Evolutionary conservation across 2,113 vertebrate species (phyloP), one percentile per base, ranked within the genome.

Genomic region (Coreoperca whiteheadi): DNA sequence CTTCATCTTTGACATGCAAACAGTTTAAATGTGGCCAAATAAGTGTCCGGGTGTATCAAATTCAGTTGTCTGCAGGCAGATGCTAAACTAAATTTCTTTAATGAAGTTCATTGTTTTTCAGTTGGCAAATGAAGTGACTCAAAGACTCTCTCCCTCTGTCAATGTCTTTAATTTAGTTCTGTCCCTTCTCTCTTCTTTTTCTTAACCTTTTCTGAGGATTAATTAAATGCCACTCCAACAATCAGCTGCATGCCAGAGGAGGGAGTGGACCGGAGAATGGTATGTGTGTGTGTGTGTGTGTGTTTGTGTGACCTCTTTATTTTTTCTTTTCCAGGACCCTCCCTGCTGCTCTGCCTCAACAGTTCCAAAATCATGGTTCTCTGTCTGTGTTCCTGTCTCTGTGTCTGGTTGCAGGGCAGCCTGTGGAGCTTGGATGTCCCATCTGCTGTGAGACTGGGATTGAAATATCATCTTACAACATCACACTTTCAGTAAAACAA

Each of bases 211-310:
- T 72, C 72, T 86, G 76, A 63, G 83, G 68, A 88, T 85, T 90
- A 87, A 89, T 91, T 80, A 89, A 87, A 87, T 72, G 70, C 34
- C 81, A 76, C 71, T 76, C 84, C 68, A 66, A 88, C 81, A 86
- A 83, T 78, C 79, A 81, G 80, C 81, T 76, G 76, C 60, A 69
- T 87, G 70, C 88, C 85, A 76, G 69, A 88, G 28, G 32, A 84
- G 76, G 83, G 80, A 78, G 87, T 79, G 56, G 51, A 32, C 43
- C 7, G 1, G 16, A 15, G 50, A 37, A 34, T 23, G 5, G 39
- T 76, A 2, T 32, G 37, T 73, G 16, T 82, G 71, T 59, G 41
- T 68, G 18, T 81, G 59, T 50, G 37, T 73, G 16, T 82, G 71
- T 59, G 41, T 68, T 11, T 81, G 59, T 50, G 41, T 53, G 30